Percentiles rank a stretch among this genome's conserved stretches.
These are phyloP conservation scores for Onychostruthus taczanowskii DNA, from an alignment of 2,113 vertebrate species.

Conservation along the genomic window DNA sequence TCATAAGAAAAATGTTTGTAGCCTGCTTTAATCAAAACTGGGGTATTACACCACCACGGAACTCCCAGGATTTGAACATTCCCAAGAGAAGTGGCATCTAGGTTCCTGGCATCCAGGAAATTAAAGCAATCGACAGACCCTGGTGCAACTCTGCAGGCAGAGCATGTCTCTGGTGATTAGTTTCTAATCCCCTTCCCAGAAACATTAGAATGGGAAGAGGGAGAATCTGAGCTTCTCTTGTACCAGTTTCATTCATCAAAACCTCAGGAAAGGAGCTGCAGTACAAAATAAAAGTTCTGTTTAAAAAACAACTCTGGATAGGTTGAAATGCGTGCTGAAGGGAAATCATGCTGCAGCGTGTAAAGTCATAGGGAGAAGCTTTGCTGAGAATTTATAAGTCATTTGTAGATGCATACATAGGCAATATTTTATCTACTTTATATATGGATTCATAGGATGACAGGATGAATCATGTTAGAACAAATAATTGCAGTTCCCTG, in stretches of 20 bases:
- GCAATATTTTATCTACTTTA: neutral
- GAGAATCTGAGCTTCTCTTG: neutral
- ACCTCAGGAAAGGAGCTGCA: neutral
- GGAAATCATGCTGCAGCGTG: neutral
- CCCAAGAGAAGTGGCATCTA: neutral
- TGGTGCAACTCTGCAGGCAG: neutral
- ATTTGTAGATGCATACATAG: neutral
- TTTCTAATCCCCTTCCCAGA: neutral
- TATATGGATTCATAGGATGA: neutral
- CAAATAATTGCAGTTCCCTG: neutral
- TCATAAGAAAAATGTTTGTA: neutral
- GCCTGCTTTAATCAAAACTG: neutral
- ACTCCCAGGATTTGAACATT: neutral
- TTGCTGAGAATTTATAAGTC: neutral
- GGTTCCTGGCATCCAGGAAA: neutral
- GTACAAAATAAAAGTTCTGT: neutral
- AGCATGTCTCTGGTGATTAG: neutral
- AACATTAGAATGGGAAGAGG: neutral
- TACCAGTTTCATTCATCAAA: neutral
- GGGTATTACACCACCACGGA: neutral
- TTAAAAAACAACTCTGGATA: neutral
- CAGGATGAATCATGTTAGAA: neutral
- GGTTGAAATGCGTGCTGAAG: neutral
- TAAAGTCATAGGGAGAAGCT: neutral
- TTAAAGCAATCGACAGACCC: neutral